Evolutionary conservation across 2,113 vertebrate species (phyloP).

Genomic region (Dendropsophus ebraccatus): DNA sequence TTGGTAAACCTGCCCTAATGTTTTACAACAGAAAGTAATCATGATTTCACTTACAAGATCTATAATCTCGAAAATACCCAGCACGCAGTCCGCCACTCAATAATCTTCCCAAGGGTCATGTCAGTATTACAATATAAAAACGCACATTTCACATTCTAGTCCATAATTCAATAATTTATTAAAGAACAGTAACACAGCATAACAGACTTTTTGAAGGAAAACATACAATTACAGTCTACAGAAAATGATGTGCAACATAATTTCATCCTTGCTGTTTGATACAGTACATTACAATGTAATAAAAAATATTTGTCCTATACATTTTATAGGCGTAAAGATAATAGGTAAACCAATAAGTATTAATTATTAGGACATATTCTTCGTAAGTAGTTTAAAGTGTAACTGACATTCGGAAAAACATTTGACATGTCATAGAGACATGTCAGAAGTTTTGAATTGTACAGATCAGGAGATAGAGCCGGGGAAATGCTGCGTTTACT

Average conservation of each 20-base stretch:
- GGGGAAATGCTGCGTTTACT: no score
- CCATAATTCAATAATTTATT: background rate
- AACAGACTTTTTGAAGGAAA: background rate
- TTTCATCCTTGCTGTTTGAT: no score
- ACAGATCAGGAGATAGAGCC: no score
- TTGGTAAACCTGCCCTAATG: no score
- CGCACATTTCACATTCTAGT: background rate
- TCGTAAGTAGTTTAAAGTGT: background rate
- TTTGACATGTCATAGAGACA: no score
- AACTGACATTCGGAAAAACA: no score
- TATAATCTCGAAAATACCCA: background rate
- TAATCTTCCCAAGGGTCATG: background rate
- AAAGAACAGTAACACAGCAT: background rate
- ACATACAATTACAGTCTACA: background rate
- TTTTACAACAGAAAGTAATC: no score
- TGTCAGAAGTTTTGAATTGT: no score
- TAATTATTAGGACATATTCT: background rate
- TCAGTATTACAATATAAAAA: background rate
- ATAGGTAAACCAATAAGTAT: background rate
- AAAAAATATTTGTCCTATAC: background rate
- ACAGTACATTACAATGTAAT: no score
- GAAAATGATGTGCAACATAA: background rate
- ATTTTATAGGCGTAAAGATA: background rate
- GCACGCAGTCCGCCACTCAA: background rate
- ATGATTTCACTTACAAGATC: no score